Base-by-base conservation (phyloP, 2,113 vertebrate genomes). In the Dinomys branickii region DNA sequence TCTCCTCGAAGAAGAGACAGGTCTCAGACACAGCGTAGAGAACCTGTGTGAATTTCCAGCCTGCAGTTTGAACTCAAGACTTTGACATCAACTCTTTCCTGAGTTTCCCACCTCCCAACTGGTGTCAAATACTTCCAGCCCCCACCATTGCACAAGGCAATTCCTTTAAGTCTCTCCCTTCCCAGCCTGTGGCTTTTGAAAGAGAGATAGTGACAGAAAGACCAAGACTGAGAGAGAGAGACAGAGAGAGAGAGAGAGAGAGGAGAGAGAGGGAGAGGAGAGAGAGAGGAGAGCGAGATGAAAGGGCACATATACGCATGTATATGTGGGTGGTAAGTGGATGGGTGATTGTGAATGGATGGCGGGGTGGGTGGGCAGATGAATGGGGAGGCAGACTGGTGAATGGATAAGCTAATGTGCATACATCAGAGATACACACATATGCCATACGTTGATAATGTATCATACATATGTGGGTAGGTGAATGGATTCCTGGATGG, bases 71-170 rank as follows among this genome's bases (percentile, higher is more conserved):
- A 26, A 35, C 54, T 44, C 52, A 4, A 44, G n/a, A 10, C 22
- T 0, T 3, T 0, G 7, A 56, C 28, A 26, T 38, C 59, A 20
- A 3, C 20, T 54, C 50, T 41, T 22, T 54, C 44, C 59, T 2
- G 28, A 11, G 14, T 54, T 38, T 12, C 16, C 38, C 1, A 47
- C 26, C n/a, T 83, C 58, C 58, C 19, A 4, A 28, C 50, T 7
- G 3, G 28, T 59, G 33, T 41, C 5, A 30, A 3, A 28, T 47
- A 61, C 28, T 63, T 8, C 71, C 67, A 26, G 14, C 1, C 11
- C 33, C n/a, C 30, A 14, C 13, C 33, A 28, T 0, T 0, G 7
- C 24, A 4, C 38, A 26, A 41, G 22, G 10, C 28, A 44, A 12
- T 22, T 85, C 41, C 61, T 88, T 52, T 33, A 63, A 35, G 33